Evolutionary conservation across 2,113 vertebrate species (phyloP), one percentile per base, ranked within the genome.

Genomic region (Pica pica): DNA sequence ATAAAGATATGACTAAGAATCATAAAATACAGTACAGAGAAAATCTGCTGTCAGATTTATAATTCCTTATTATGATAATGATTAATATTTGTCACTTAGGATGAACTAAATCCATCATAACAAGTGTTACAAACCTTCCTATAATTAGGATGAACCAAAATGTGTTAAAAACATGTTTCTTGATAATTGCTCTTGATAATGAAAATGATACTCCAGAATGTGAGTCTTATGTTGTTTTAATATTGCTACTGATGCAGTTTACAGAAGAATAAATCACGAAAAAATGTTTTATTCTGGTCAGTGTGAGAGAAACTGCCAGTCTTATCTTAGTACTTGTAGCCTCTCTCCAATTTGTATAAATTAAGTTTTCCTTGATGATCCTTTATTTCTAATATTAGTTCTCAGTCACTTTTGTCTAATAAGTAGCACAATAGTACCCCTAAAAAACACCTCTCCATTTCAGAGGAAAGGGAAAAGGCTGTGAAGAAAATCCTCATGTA

Each of bases 131-230:
- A 86, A 77, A 80, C 21, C n/a, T 86, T 88, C 20, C 21, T 75
- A 83, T 89, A 93, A 91, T 94, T 87, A 95, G 77, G 74, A 96
- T 69, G 53, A 84, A 92, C 27, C 14, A 89, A 92, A 95, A 86
- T 9, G 4, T 52, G 47, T 90, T 80, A 39, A 90, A 90, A 84
- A 86, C 53, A 87, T 28, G 23, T 35, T 94, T 71, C 39, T 49
- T 76, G 19, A 73, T 91, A 87, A 82, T 93, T 92, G 82, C 9
- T 73, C 18, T 65, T 79, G 83, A 87, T 91, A 89, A 93, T 89
- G 47, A 87, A 93, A 92, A 73, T 65, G 8, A 68, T 94, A 79
- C 55, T 91, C 74, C 74, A 89, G 74, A 82, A 81, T 63, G 15
- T 79, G 65, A 75, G 79, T 90, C 44, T 74, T 75, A 56, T 30